These are phyloP conservation scores for Tiliqua scincoides DNA, from an alignment of 2,113 vertebrate species.

Conservation along the genomic window DNA sequence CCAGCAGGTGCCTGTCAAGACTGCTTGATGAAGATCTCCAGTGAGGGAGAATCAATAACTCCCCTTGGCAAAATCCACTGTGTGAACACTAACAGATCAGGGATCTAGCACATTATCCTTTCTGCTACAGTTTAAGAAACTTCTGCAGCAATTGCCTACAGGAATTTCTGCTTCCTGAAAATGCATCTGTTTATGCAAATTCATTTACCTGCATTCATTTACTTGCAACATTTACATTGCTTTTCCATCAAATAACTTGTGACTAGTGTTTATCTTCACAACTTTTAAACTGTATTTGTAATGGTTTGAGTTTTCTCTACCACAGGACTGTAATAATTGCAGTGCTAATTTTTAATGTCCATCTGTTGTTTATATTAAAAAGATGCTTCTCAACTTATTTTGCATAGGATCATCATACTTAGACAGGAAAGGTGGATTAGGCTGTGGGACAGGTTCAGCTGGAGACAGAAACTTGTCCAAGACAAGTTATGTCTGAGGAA, in stretches of 20 bases:
- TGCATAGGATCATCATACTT: background rate
- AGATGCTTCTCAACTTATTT: background rate
- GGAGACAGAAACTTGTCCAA: background rate
- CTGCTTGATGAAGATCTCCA: no score
- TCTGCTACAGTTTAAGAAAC: no score
- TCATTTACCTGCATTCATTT: background rate
- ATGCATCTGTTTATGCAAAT: background rate
- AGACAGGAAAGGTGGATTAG: background rate
- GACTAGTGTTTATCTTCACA: background rate
- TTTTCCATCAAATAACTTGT: background rate
- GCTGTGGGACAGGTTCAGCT: background rate
- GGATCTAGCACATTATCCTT: no score
- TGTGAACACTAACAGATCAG: no score
- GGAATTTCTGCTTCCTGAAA: background rate
- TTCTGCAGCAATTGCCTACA: background rate
- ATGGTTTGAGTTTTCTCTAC: no score
- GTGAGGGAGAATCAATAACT: no score
- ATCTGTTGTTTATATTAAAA: background rate
- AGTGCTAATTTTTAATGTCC: background rate
- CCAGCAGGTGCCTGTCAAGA: no score
- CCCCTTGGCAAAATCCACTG: no score
- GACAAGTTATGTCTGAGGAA: background rate
- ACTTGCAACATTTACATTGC: background rate
- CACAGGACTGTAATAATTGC: background rate
- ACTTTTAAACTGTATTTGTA: no score